Base-by-base conservation (phyloP, 2,797 vertebrate genomes). In the Cottoperca gobio region DNA sequence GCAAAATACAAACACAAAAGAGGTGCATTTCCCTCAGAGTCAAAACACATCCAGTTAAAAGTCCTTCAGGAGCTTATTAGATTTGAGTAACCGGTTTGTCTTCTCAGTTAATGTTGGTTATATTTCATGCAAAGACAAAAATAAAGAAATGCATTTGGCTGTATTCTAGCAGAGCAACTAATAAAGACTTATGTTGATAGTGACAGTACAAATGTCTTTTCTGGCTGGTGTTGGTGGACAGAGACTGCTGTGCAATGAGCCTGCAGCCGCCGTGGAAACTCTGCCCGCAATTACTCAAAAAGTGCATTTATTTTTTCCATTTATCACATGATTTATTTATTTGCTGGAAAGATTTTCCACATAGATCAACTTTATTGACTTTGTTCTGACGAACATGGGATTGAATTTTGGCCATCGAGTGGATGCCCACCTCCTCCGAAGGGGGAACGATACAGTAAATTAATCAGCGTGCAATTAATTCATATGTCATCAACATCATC, bases 341-440 rank as follows among this genome's bases (percentile, higher is more conserved):
- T 26, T 21, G 59, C 60, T 65, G 59, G 42, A 55, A 65, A 79
- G 72, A 84, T 70, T 82, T 86, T 80, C 65, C 60, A 64, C 73
- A 78, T 84, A 59, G n/a, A 88, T 89, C 81, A 82, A 68, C 64
- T 28, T 31, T 59, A 86, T 85, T 83, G 77, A 83, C 82, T 72
- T 74, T 73, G 48, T 59, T 66, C 75, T 54, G 31, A 70, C 77
- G 58, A 65, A 83, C 67, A 49, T 74, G 54, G 49, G 73, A 88
- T 79, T 87, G 67, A 72, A 86, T 88, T 83, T 81, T 40, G n/a
- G 68, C 71, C 45, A 68, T 2, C 37, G 61, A 79, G 76, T 33
- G 3, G 55, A 52, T 73, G 54, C 14, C 28, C 26, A 1, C 33
- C 46, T 67, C 53, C 14, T 49, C 61, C 53, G 45, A 60, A 35